Evolutionary conservation across 2,797 vertebrate species (phyloP).

Genomic region (Anguilla marmorata): DNA sequence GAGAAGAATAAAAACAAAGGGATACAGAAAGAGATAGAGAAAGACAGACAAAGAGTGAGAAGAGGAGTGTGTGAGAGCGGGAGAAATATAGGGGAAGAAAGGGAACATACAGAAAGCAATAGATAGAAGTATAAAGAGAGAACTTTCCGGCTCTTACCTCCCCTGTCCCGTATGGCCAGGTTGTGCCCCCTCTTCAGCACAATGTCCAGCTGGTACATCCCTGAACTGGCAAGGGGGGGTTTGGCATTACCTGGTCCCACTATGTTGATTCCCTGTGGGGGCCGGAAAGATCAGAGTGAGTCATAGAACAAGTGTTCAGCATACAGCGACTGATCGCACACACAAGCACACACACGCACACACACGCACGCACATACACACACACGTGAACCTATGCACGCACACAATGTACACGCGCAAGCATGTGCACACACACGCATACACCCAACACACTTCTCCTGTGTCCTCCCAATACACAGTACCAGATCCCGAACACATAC

Average conservation of each 20-base stretch:
- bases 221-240: slow-evolving; percentile 57
- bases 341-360: neutral
- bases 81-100: neutral
- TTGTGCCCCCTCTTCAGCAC: slow-evolving; percentile 83
- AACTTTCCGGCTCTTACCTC: slow-evolving; percentile 67
- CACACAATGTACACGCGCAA: neutral
- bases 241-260: slow-evolving; percentile 64
- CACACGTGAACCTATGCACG: neutral
- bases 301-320: neutral
- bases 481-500: no score
- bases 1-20: neutral
- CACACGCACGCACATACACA: neutral
- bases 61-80: neutral
- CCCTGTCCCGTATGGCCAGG: slow-evolving; percentile 85
- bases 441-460: neutral
- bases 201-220: slow-evolving; percentile 84
- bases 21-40: neutral
- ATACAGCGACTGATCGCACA: neutral
- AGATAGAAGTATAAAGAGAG: neutral
- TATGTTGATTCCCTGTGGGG: slow-evolving; percentile 65
- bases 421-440: slow-evolving; percentile 4
- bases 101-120: neutral
- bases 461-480: no score
- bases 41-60: neutral
- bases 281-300: slow-evolving; percentile 29